Evolutionary conservation across 2,797 vertebrate species (phyloP).

Genomic region (Sciurus carolinensis): DNA sequence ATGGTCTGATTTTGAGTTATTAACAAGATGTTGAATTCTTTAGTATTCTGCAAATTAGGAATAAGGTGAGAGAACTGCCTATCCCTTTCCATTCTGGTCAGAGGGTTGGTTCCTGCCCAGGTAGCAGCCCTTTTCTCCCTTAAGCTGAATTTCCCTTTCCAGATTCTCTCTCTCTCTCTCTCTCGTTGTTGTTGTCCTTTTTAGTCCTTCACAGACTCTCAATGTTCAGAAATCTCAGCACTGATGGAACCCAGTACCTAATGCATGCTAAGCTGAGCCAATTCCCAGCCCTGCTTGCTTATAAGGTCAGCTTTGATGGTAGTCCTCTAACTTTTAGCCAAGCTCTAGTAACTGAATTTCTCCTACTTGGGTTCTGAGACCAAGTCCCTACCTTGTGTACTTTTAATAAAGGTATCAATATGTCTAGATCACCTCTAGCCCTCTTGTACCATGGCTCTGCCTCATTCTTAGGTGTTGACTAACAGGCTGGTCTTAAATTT

Average conservation of each 20-base stretch:
- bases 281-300: neutral
- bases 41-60: neutral
- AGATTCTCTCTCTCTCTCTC: neutral
- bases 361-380: neutral
- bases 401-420: slow-evolving; percentile 38
- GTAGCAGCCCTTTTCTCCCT: neutral
- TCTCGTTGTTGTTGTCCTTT: too few species aligned
- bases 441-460: slow-evolving; percentile 6
- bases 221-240: neutral
- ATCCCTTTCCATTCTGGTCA: neutral
- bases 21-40: slow-evolving; percentile 22
- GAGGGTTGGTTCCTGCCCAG: neutral
- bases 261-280: neutral
- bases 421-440: slow-evolving; percentile 2
- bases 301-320: neutral
- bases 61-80: neutral
- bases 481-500: neutral
- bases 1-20: slow-evolving; percentile 19
- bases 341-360: slow-evolving; percentile 17
- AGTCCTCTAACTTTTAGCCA: neutral
- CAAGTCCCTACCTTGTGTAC: slow-evolving; percentile 28
- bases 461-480: neutral
- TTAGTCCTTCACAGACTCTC: neutral
- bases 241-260: neutral
- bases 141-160: slow-evolving; percentile 2